Evolutionary conservation across 1,140 invertebrate species (phyloP).

Genomic region (Sinella curviseta): DNA sequence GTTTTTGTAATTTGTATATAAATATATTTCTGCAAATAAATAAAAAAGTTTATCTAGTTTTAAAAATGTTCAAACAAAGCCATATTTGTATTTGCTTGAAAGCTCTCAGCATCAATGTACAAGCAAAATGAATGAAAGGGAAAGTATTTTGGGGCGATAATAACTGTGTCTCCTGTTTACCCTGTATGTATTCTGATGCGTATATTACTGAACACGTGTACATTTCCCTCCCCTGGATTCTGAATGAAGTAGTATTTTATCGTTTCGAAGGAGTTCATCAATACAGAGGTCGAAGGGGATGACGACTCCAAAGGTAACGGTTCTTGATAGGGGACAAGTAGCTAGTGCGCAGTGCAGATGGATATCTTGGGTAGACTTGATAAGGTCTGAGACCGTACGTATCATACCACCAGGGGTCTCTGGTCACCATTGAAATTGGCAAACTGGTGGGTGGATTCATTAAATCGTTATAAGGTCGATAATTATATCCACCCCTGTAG

Average conservation of each 20-base stretch:
- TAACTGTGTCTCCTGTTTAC: not conserved
- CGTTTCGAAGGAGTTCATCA: not conserved
- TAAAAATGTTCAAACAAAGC: too few relatives aligned
- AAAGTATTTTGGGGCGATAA: not conserved
- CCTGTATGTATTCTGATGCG: not conserved
- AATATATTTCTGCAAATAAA: too few relatives aligned
- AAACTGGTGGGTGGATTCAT: slow-evolving; percentile 73
- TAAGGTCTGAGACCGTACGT: slow-evolving; percentile 75
- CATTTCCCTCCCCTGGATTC: not conserved
- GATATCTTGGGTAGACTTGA: slow-evolving; percentile 64
- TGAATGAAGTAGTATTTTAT: not conserved
- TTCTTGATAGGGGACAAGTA: slow-evolving; percentile 84
- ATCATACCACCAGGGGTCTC: slow-evolving; percentile 83
- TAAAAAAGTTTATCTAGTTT: too few relatives aligned
- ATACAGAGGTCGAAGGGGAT: slow-evolving; percentile 77
- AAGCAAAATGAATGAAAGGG: not conserved
- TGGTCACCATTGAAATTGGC: slow-evolving; percentile 73
- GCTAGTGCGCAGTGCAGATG: slow-evolving; percentile 78
- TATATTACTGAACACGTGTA: not conserved
- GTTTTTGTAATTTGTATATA: not conserved
- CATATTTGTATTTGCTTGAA: not conserved
- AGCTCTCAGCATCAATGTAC: not conserved
- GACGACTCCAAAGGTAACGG: slow-evolving; percentile 82
- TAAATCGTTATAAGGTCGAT: slow-evolving; percentile 70
- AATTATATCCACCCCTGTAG: slow-evolving; percentile 61